phyloP scores from a whole-genome alignment of 2,888 invertebrate genomes.

The Disparrhopalites patrizii region DNA sequence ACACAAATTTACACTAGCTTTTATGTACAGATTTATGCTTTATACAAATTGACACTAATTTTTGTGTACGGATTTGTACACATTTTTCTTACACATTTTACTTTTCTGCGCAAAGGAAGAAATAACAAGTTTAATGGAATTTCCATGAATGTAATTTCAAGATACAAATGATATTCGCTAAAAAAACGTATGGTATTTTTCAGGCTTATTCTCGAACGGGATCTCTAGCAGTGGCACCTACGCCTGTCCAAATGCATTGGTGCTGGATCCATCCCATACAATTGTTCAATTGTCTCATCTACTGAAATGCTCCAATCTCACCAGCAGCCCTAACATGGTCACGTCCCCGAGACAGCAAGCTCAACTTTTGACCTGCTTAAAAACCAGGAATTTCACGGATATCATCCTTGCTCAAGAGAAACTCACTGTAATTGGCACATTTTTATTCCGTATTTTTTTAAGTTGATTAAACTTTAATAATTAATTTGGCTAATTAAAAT shows the following conservation, averaged over 20 bases:
- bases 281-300: background rate
- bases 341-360: background rate
- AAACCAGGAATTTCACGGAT: background rate
- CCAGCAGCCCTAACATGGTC: too few species aligned
- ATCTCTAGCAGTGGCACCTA: conserved; percentile 12
- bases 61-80: too few species aligned
- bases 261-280: background rate
- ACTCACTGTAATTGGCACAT: background rate
- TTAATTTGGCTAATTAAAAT: background rate
- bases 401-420: conserved; percentile 3
- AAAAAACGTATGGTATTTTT: too few species aligned
- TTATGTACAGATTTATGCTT: too few species aligned
- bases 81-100: too few species aligned
- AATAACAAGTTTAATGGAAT: too few species aligned
- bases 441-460: too few species aligned
- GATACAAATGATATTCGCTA: background rate
- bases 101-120: too few species aligned
- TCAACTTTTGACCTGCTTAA: background rate
- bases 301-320: background rate
- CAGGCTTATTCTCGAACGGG: conserved; percentile 10
- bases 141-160: too few species aligned
- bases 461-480: background rate
- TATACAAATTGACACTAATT: too few species aligned
- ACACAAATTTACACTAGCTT: too few species aligned
- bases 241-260: conserved; percentile 7